Conservation (phyloP, 2,113 vertebrate species). For the Mixornis gularis region DNA sequence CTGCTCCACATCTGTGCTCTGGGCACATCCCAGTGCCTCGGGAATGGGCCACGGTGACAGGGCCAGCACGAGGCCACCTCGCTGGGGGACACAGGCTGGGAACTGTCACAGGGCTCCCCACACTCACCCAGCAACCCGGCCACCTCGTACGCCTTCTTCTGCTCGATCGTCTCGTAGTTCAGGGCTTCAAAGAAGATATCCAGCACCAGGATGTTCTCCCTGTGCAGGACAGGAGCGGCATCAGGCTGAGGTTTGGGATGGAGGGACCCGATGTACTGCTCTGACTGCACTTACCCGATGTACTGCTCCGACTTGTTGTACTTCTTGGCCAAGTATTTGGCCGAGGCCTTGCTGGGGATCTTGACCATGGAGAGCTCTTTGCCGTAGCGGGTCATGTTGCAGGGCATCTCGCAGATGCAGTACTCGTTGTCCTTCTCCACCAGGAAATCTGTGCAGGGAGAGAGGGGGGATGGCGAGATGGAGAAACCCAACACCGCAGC, state of each 20-base stretch:
- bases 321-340: constrained; percentile 98
- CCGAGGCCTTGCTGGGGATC: constrained; percentile 97
- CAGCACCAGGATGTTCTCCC: constrained; percentile 97
- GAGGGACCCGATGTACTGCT: constrained; percentile 83
- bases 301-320: constrained; percentile 99
- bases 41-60: rapidly evolving
- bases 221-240: constrained; percentile 40
- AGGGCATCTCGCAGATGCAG: constrained; percentile 94
- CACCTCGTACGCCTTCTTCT: constrained; percentile 97
- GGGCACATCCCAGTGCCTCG: rapidly evolving
- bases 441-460: constrained; percentile 83
- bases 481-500: background rate
- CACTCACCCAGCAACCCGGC: constrained; percentile 92
- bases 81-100: rapidly evolving
- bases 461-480: background rate
- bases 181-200: constrained; percentile 97
- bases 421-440: constrained; percentile 95
- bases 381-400: constrained; percentile 91
- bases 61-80: rapidly evolving
- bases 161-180: constrained; percentile 98
- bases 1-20: rapidly evolving
- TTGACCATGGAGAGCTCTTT: constrained; percentile 99
- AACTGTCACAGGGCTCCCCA: background rate
- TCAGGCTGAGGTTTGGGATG: background rate
- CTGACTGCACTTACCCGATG: constrained; percentile 88